Conservation (phyloP, 2,113 vertebrate genomes). For the Manacus vitellinus region DNA sequence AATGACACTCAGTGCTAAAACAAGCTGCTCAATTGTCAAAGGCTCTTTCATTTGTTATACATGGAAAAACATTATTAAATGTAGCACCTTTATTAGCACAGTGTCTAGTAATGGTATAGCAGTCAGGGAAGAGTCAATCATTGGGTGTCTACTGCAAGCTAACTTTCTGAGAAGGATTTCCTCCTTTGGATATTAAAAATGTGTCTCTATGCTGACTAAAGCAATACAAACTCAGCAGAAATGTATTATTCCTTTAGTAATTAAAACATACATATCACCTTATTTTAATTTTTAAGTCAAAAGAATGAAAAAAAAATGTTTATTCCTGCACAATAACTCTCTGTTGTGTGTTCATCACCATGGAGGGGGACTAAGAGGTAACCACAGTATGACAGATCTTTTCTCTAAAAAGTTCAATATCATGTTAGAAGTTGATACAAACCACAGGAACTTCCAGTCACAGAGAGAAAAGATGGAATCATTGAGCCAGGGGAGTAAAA, state of each 20-base stretch:
- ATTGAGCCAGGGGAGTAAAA: background rate
- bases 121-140: background rate
- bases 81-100: background rate
- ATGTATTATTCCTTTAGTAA: background rate
- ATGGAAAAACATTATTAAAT: background rate
- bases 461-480: background rate
- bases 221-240: background rate
- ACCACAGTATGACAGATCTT: background rate
- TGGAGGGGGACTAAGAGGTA: background rate
- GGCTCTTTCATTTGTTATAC: background rate
- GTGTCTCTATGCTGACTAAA: background rate
- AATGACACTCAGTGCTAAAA: background rate
- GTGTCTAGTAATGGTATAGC: background rate
- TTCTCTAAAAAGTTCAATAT: background rate
- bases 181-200: background rate
- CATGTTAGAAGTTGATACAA: background rate
- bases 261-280: background rate
- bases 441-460: background rate
- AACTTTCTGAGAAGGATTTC: background rate
- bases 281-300: background rate
- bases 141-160: background rate
- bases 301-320: background rate
- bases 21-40: background rate
- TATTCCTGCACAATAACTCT: background rate
- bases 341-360: background rate